Evolutionary conservation across 2,797 vertebrate genomes (phyloP).

Genomic region (Muraenolepis orangiensis): DNA sequence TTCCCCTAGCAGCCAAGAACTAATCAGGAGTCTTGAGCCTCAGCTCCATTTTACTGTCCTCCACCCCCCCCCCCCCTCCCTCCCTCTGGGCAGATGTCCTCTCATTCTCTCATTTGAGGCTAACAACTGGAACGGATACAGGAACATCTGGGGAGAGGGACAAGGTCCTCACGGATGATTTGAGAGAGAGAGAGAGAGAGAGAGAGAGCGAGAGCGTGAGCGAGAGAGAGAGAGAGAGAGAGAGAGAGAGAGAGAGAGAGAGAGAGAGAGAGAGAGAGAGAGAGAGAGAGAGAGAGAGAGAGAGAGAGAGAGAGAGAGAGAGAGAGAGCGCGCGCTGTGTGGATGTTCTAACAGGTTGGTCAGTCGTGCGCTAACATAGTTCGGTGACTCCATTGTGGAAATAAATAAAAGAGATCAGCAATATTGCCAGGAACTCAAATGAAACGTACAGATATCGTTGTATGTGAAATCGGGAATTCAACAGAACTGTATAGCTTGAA

Average conservation of each 20-base stretch:
- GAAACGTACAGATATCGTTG: background rate
- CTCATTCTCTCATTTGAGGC: constrained; percentile 64
- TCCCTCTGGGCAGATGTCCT: constrained; percentile 58
- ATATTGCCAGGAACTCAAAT: background rate
- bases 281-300: constrained; percentile 49
- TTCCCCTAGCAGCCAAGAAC: constrained; percentile 28
- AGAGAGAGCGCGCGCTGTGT: too few relatives aligned
- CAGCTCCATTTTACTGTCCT: constrained; percentile 53
- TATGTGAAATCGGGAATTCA: background rate
- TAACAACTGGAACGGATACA: constrained; percentile 61
- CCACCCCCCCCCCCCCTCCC: constrained; percentile 31
- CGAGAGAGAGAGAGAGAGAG: constrained; percentile 38
- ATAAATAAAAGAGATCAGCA: background rate
- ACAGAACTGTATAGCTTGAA: background rate
- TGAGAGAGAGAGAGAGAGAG: constrained; percentile 25
- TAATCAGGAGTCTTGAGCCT: constrained; percentile 50
- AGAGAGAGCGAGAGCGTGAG: constrained; percentile 46
- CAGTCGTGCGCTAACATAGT: constrained; percentile 16
- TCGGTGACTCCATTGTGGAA: constrained; percentile 20
- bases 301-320: constrained; percentile 45
- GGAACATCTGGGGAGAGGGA: constrained; percentile 67
- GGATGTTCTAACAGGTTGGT: constrained; percentile 59
- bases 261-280: constrained; percentile 35
- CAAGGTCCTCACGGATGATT: constrained; percentile 45
- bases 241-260: constrained; percentile 38